Evolutionary conservation across 2,113 vertebrate species (phyloP).

Genomic region (Lates calcarifer): DNA sequence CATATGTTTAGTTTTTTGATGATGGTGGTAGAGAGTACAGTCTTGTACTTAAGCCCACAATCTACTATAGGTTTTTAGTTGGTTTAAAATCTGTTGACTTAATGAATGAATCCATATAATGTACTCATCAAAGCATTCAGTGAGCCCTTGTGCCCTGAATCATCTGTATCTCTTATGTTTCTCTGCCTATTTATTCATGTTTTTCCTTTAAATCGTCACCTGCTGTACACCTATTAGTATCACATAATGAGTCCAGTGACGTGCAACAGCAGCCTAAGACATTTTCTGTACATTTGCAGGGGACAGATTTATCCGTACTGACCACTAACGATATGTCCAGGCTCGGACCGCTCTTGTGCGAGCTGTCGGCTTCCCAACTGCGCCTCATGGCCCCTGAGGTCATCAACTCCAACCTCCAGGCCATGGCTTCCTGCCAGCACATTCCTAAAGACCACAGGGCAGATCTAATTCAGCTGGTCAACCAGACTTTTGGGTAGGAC

Average conservation of each 20-base stretch:
- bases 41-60: not conserved
- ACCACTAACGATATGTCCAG: conserved; percentile 50
- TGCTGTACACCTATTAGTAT: not conserved
- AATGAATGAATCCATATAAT: too few species aligned
- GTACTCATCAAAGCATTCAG: not conserved
- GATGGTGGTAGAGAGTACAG: too few species aligned
- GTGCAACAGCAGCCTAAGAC: not conserved
- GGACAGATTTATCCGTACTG: conserved; percentile 57
- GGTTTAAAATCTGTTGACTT: too few species aligned
- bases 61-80: not conserved
- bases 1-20: not conserved
- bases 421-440: conserved; percentile 69
- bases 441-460: conserved; percentile 59
- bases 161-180: not conserved
- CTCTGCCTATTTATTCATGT: not conserved
- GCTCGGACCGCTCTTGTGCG: conserved; percentile 77
- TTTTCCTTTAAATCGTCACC: conserved; percentile 8
- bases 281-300: conserved; percentile 62
- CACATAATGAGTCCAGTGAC: not conserved
- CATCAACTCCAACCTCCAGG: conserved; percentile 62
- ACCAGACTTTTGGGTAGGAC: conserved; percentile 75
- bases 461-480: conserved; percentile 67
- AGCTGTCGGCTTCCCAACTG: conserved; percentile 72
- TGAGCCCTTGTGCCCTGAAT: too few species aligned
- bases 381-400: conserved; percentile 49